Percentiles rank a stretch among this genome's conserved stretches.
Evolutionary conservation across 2,113 vertebrate species (phyloP).

Genomic region (Ceyx melanurus): DNA sequence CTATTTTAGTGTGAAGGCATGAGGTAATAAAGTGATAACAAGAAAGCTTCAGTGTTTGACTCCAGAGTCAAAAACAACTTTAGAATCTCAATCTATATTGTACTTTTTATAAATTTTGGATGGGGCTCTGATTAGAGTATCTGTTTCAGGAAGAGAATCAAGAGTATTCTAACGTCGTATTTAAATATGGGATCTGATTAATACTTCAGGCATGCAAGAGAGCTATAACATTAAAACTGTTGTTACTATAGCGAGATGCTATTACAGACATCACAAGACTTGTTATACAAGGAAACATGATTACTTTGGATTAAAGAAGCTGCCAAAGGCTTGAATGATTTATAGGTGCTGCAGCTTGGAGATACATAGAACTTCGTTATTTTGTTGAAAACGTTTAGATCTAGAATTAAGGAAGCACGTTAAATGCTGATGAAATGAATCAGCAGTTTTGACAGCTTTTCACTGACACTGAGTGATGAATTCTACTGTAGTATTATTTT

Average conservation of each 20-base stretch:
- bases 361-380: constrained; percentile 61
- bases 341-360: constrained; percentile 60
- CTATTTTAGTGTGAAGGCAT: background rate
- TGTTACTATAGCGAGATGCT: constrained; percentile 46
- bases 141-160: constrained; percentile 57
- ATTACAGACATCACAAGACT: constrained; percentile 65
- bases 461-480: background rate
- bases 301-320: constrained; percentile 58
- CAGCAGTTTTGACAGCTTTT: constrained; percentile 24
- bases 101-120: background rate
- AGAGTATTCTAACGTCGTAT: constrained; percentile 42
- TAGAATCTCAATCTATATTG: background rate
- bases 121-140: constrained; percentile 25
- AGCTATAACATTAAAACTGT: background rate
- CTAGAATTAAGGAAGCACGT: background rate
- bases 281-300: constrained; percentile 63
- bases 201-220: constrained; percentile 56
- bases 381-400: constrained; percentile 41
- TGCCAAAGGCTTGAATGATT: constrained; percentile 70
- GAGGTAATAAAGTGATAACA: background rate
- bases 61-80: background rate
- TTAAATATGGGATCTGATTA: constrained; percentile 68
- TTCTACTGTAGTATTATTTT: background rate
- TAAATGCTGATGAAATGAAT: constrained; percentile 41
- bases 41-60: background rate